A percentile compares a stretch with the other conserved stretches of the same genome.
phyloP scores from a whole-genome alignment of 2,888 invertebrate species.

The Noctua comes region DNA sequence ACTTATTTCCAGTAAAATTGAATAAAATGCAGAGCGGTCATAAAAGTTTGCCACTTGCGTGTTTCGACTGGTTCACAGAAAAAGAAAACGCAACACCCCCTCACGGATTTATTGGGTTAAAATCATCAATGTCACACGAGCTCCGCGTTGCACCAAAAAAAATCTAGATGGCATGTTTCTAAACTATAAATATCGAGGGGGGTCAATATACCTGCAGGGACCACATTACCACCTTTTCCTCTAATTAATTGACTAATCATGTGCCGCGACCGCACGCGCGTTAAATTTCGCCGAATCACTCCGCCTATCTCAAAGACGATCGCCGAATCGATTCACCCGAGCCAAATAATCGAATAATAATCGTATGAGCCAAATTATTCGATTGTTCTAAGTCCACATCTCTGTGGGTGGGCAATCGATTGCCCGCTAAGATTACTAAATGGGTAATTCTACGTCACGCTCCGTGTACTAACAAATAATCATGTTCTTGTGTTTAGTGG shows the following conservation, averaged over 20 bases:
- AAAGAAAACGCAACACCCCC: too few species aligned
- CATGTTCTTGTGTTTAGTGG: conserved; percentile 64
- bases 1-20: too few species aligned
- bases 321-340: conserved; percentile 83
- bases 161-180: too few species aligned
- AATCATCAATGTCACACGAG: too few species aligned
- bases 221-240: too few species aligned
- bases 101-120: too few species aligned
- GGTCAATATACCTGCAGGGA: too few species aligned
- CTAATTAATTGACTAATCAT: conserved; percentile 81
- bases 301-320: conserved; percentile 82
- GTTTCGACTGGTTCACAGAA: too few species aligned
- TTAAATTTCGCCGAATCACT: conserved; percentile 77
- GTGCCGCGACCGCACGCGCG: conserved; percentile 73
- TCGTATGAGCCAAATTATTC: conserved; percentile 75
- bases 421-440: conserved; percentile 75
- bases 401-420: conserved; percentile 82
- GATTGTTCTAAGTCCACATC: conserved; percentile 80
- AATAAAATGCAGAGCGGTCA: too few species aligned
- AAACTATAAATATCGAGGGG: too few species aligned
- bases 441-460: conserved; percentile 80
- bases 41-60: too few species aligned
- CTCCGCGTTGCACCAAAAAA: too few species aligned
- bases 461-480: conserved; percentile 72
- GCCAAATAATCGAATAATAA: conserved; percentile 83